Evolutionary conservation across 2,797 vertebrate species (phyloP).

Genomic region (Synanceia verrucosa): DNA sequence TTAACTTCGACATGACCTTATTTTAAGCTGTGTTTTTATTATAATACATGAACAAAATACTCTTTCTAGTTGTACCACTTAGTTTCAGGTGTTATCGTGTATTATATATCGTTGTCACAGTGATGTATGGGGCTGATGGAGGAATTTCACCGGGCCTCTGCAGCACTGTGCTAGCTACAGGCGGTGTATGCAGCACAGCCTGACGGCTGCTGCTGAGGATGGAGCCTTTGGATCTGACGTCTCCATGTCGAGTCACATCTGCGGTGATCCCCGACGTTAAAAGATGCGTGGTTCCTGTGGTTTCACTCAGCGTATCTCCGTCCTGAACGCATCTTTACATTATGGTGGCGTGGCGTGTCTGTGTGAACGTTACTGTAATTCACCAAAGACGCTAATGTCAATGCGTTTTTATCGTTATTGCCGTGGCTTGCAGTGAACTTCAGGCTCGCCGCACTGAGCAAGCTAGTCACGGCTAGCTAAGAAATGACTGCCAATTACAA

Average conservation of each 20-base stretch:
- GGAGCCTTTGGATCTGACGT: slow-evolving; percentile 58
- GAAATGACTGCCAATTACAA: background rate
- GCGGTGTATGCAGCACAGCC: slow-evolving; percentile 32
- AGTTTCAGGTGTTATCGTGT: background rate
- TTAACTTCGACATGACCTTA: slow-evolving; percentile 4
- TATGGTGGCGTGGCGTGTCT: background rate
- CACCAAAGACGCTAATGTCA: slow-evolving; percentile 43
- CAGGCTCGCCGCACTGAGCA: slow-evolving; percentile 19
- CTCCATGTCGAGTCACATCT: slow-evolving; percentile 65
- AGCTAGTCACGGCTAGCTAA: slow-evolving; percentile 18
- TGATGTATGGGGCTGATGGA: slow-evolving; percentile 10
- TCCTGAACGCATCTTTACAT: background rate
- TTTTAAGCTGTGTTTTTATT: background rate
- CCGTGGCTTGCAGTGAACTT: slow-evolving; percentile 48
- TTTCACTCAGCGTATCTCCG: background rate
- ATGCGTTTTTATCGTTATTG: no score
- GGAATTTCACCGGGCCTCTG: slow-evolving; percentile 59
- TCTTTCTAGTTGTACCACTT: background rate
- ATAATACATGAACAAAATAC: background rate
- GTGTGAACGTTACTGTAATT: no score
- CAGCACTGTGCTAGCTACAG: slow-evolving; percentile 49
- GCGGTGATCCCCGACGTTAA: slow-evolving; percentile 18
- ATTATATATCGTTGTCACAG: slow-evolving; percentile 3
- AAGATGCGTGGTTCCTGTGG: background rate
- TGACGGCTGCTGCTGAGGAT: slow-evolving; percentile 58